A percentile compares a stretch with the other conserved stretches of the same genome.
phyloP scores from a whole-genome alignment of 2,797 vertebrate species.

The Brachyalestes nurse region DNA sequence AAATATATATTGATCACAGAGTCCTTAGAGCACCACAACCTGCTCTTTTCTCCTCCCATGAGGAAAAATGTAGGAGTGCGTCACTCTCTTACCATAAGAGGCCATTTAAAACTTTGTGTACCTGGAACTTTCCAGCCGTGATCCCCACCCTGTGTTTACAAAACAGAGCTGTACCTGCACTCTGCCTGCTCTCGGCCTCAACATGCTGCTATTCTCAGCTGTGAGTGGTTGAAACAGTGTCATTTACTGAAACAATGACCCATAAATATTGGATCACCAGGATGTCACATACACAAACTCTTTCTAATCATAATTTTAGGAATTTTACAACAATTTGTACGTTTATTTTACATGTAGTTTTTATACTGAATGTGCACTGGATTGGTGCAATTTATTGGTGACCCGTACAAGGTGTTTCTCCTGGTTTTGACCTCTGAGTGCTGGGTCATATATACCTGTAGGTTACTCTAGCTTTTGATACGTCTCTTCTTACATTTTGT shows the following conservation, averaged over 20 bases:
- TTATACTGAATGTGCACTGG: too few species aligned
- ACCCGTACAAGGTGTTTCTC: too few species aligned
- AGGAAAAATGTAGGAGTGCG: slow-evolving; percentile 22
- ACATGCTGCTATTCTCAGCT: slow-evolving; percentile 65
- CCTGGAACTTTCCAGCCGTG: slow-evolving; percentile 72
- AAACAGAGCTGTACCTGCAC: slow-evolving; percentile 72
- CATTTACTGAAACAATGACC: slow-evolving; percentile 41
- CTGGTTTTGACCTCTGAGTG: too few species aligned
- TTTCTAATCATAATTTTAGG: background rate
- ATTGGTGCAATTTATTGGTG: too few species aligned
- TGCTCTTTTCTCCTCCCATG: slow-evolving; percentile 47
- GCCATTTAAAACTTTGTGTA: slow-evolving; percentile 24
- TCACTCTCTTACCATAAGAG: slow-evolving; percentile 15
- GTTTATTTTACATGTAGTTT: too few species aligned
- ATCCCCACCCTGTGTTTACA: slow-evolving; percentile 72
- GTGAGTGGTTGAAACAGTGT: slow-evolving; percentile 37
- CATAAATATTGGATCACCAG: slow-evolving; percentile 30
- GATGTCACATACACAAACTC: background rate
- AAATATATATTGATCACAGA: too few species aligned
- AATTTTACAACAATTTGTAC: too few species aligned
- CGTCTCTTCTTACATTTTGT: too few species aligned
- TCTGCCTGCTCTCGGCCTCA: slow-evolving; percentile 61
- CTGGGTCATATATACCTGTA: too few species aligned
- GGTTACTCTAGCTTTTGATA: too few species aligned
- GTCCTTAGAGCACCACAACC: too few species aligned